Conservation (phyloP, 2,888 invertebrate species). For the Eumerus sabulonum region DNA sequence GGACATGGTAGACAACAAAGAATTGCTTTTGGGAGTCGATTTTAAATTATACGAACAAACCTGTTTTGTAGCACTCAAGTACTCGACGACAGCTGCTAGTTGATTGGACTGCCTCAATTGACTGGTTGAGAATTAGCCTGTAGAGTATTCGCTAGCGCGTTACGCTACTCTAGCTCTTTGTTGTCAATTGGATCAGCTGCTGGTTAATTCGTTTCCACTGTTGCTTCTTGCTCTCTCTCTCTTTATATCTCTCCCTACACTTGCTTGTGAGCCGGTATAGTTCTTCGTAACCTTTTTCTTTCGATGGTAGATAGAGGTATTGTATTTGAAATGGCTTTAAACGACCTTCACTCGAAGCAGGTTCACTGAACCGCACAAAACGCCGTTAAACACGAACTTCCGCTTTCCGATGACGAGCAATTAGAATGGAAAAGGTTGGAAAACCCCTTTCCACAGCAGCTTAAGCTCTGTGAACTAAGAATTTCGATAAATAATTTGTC, state of each 20-base stretch:
- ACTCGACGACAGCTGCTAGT: slow-evolving; percentile 34
- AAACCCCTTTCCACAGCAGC: neutral
- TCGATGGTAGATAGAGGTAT: slow-evolving; percentile 6
- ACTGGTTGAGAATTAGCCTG: too few relatives aligned
- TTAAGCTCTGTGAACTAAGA: neutral
- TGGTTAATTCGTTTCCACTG: slow-evolving; percentile 3
- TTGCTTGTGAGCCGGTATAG: slow-evolving; percentile 37
- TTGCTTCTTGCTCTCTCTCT: slow-evolving; percentile 21
- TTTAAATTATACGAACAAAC: slow-evolving; percentile 55
- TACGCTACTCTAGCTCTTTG: neutral
- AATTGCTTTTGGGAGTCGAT: slow-evolving; percentile 20
- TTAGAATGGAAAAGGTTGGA: neutral
- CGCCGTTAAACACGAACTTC: neutral
- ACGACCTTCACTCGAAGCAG: slow-evolving; percentile 62
- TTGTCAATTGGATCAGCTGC: slow-evolving; percentile 31
- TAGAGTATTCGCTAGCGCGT: neutral
- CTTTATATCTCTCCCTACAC: neutral
- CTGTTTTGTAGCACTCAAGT: slow-evolving; percentile 48
- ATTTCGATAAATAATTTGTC: neutral
- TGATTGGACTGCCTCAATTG: neutral
- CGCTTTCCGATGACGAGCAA: too few relatives aligned
- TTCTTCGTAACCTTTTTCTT: slow-evolving; percentile 13
- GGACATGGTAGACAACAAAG: slow-evolving; percentile 59
- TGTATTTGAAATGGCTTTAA: slow-evolving; percentile 6
- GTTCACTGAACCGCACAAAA: slow-evolving; percentile 59